Base-by-base conservation (phyloP, 2,113 vertebrate genomes). In the Oxyruncus cristatus region DNA sequence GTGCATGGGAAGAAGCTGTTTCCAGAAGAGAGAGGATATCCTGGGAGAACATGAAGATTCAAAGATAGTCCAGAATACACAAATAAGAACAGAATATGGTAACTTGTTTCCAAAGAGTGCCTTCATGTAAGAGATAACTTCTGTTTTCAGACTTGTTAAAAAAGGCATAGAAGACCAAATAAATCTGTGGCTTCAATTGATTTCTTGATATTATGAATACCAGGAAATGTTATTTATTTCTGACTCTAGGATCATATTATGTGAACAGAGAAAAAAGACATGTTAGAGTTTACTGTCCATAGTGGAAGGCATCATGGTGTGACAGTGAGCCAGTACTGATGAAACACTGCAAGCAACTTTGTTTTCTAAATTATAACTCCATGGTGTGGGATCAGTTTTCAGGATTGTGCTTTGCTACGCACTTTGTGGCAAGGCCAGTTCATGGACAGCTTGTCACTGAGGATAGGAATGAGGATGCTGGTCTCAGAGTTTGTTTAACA, bases 381-480 rank as follows among this genome's bases (percentile, higher is more conserved):
- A 14, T 58, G 62, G 65, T 70, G 75, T 11, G 28, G 67, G 67
- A 85, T 94, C 88, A 65, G 44, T 85, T 94, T 94, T 88, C 92
- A 85, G 49, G 75, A 85, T 78, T 96, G 62, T 93, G 90, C 94
- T 95, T 95, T 79, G 85, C 85, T 96, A 15, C 53, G 82, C 27
- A 7, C 20, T 96, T 93, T 92, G 95, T 83, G 94, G 82, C 55
- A 41, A 73, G 88, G 78, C 49, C 17, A 52, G 58, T 79, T 95
- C 44, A 23, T 58, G 62, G 62, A 18, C 28, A 41, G 78, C 72
- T 56, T 68, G 47, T 95, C 52, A 44, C 32, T 47, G 90, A 59
- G n/a, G 58, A 11, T 52, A 79, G 85, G 94, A 95, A 96, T 94
- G 85, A 94, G 82, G 74, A 88, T 94, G 67, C 62, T 95, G 82